phyloP scores from a whole-genome alignment of 2,888 invertebrate genomes.

The Anodontia alba region DNA sequence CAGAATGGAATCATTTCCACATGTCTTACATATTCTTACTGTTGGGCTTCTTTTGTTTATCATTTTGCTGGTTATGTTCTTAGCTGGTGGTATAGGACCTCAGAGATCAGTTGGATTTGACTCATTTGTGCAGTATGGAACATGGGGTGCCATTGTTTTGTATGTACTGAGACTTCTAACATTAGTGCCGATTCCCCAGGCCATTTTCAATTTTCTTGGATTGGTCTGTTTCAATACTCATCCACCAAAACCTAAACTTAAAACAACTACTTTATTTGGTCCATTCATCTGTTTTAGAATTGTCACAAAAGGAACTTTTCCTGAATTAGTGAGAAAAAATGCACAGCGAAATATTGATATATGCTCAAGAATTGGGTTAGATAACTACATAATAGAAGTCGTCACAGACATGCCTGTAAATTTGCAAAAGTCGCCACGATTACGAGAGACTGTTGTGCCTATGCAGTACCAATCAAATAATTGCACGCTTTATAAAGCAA shows the following conservation, averaged over 20 bases:
- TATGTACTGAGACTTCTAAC: constrained; percentile 67
- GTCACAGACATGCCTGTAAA: constrained; percentile 69
- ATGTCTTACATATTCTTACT: constrained; percentile 56
- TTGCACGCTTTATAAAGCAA: constrained; percentile 73
- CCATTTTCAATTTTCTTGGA: constrained; percentile 75
- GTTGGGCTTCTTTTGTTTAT: constrained; percentile 49
- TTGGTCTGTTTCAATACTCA: constrained; percentile 73
- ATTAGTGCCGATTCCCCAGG: constrained; percentile 71
- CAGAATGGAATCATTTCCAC: constrained; percentile 49
- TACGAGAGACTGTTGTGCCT: constrained; percentile 74
- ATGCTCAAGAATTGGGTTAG: constrained; percentile 67
- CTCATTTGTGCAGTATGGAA: constrained; percentile 70
- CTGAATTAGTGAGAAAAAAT: constrained; percentile 69
- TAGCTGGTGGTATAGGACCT: constrained; percentile 57
- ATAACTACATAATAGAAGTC: constrained; percentile 74
- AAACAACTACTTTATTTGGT: constrained; percentile 72
- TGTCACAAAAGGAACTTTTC: constrained; percentile 69
- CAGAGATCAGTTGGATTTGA: constrained; percentile 52
- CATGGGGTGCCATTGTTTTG: constrained; percentile 59
- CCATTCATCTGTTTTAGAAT: constrained; percentile 75
- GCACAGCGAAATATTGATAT: constrained; percentile 71
- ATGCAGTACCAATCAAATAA: constrained; percentile 64
- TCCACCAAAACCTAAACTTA: constrained; percentile 70
- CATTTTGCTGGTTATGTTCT: constrained; percentile 51
- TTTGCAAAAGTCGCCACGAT: constrained; percentile 58